These are phyloP conservation scores for Chymomyza costata DNA, from an alignment of 1,140 invertebrate genomes.

Conservation along the genomic window DNA sequence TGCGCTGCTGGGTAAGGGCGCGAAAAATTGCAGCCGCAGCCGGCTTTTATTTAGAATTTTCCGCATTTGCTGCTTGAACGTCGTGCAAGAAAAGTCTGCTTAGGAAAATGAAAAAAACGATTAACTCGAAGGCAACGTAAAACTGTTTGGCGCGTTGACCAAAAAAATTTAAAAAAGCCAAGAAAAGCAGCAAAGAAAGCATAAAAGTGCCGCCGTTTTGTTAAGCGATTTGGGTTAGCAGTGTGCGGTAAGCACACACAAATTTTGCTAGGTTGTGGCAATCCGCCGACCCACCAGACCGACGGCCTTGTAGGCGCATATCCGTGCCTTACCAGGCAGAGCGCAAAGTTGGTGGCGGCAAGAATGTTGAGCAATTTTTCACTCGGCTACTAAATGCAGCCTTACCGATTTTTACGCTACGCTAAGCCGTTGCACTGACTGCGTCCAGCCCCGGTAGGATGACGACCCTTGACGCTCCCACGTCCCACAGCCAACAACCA, in stretches of 20 bases:
- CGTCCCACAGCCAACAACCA: no score
- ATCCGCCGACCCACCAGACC: slow-evolving; percentile 7
- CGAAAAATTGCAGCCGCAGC: slow-evolving; percentile 10
- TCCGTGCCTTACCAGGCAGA: slow-evolving; percentile 45
- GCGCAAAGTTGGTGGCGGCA: neutral
- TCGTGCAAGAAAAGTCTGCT: neutral
- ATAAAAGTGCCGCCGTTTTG: neutral
- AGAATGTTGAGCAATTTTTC: slow-evolving; percentile 56
- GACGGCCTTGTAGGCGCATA: slow-evolving; percentile 63
- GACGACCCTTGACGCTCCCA: no score
- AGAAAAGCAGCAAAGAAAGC: no score
- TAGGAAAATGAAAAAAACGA: neutral
- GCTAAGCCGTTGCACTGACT: slow-evolving; percentile 15
- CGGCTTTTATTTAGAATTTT: slow-evolving; percentile 21
- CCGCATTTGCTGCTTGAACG: slow-evolving; percentile 16
- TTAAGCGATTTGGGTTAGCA: slow-evolving; percentile 69
- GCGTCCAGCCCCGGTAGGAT: slow-evolving; percentile 22
- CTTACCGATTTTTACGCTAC: slow-evolving; percentile 55
- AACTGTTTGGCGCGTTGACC: slow-evolving; percentile 64
- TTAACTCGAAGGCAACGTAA: slow-evolving; percentile 15
- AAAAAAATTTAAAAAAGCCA: no score
- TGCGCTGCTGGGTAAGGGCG: neutral
- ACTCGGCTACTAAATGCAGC: slow-evolving; percentile 55
- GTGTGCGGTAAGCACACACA: slow-evolving; percentile 48
- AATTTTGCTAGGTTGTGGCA: slow-evolving; percentile 9